Base-by-base conservation (phyloP, 2,113 vertebrate genomes). In the Chauna torquata region DNA sequence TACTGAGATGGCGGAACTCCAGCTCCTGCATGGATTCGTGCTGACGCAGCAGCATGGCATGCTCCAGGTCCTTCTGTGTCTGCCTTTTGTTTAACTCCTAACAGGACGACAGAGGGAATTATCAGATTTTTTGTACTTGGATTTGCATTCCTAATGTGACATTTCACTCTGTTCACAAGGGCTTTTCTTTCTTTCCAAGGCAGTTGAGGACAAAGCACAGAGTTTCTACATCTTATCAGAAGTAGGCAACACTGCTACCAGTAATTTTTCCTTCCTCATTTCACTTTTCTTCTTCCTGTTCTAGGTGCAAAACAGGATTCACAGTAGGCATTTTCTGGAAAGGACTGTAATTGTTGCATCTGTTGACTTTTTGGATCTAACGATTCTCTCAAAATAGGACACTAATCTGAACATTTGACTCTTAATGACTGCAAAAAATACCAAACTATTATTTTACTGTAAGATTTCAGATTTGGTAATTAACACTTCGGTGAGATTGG, bases 21-120 rank as follows among this genome's bases (percentile, higher is more conserved):
- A 99, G 98, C 96, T 99, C 99, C 95, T 99, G 99, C 99, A 99
- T 99, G 97, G 99, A 99, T 97, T 99, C 99, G 18, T 99, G 99
- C 96, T 99, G 99, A 57, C 99, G 98, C 74, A 99, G 98, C 80
- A 99, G 97, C 99, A 99, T 99, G 89, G 99, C 99, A 9, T 99
- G 99, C 92, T 99, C 99, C 97, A 99, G 98, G 96, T 99, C 99
- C 97, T 99, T 99, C 97, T 99, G 99, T 5, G 99, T 99, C 96
- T 99, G 99, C 84, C 99, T 98, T 97, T 99, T 99, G 98, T 99
- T 99, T 61, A 99, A 98, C 95, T 99, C 99, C 99, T 99, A 96
- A 78, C 87, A 70, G 86, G 69, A 93, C 50, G 47, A 95, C 64
- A 76, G 50, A 89, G 47, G 70, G 68, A 85, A 78, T 72, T 81